These are phyloP conservation scores for Mylabris phalerata DNA, from an alignment of 1,140 invertebrate species.

Conservation along the genomic window DNA sequence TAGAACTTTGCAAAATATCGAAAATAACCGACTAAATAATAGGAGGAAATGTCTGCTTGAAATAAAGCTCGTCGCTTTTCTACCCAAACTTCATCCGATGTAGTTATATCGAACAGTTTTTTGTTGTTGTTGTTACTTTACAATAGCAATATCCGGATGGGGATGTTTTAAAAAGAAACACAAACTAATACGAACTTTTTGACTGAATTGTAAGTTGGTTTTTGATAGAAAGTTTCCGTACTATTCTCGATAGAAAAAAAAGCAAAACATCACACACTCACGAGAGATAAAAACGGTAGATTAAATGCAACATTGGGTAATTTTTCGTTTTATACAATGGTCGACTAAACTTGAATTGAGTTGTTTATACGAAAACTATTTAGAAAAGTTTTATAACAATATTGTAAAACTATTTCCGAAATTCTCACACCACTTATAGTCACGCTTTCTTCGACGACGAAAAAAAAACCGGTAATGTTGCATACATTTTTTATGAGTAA, in stretches of 20 bases:
- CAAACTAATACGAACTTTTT: slow-evolving; percentile 8
- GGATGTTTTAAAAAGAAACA: slow-evolving; percentile 4
- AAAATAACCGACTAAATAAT: slow-evolving; percentile 12
- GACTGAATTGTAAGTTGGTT: too few species aligned
- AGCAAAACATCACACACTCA: neutral
- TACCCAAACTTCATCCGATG: slow-evolving; percentile 15
- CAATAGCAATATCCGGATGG: slow-evolving; percentile 19
- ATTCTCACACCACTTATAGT: too few species aligned
- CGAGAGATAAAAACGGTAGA: slow-evolving; percentile 9
- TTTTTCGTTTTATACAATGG: slow-evolving; percentile 1
- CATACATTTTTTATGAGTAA: too few species aligned
- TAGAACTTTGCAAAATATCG: neutral
- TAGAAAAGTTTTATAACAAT: neutral
- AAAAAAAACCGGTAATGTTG: too few species aligned
- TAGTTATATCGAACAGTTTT: slow-evolving; percentile 18
- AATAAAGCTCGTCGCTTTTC: slow-evolving; percentile 6
- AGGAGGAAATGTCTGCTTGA: slow-evolving; percentile 13
- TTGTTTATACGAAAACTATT: slow-evolving; percentile 2
- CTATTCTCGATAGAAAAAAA: neutral
- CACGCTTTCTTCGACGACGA: too few species aligned
- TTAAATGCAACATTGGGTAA: slow-evolving; percentile 14
- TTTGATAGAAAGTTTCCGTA: too few species aligned
- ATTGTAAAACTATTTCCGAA: too few species aligned
- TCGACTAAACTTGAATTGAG: slow-evolving; percentile 4
- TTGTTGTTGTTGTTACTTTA: slow-evolving; percentile 16